Base-by-base conservation (phyloP, 2,888 invertebrate genomes). In the Eupithecia insigniata region DNA sequence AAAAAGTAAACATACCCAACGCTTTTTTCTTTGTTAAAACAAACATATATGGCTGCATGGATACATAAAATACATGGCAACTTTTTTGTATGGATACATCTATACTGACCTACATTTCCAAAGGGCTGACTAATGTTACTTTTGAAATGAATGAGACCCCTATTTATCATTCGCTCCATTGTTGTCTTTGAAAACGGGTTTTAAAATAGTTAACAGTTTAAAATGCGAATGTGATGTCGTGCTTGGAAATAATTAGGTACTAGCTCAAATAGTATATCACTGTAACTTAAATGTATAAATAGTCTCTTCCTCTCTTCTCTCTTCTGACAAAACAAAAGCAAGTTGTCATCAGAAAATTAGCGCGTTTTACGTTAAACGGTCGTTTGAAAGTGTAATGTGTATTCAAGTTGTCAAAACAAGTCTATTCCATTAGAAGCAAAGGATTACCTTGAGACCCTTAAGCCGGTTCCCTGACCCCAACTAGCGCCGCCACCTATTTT, bases 351-450 rank as follows among this genome's bases (percentile, higher is more conserved):
- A 4, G 12, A 12, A 26, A 26, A 26, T 55, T 26, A 4, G 4
- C 18, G 4, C 18, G 8, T 60, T 18, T 30, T 28, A 58, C 46
- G 28, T 26, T 7, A 28, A 30, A 60, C 60, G 30, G 18, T 60
- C 30, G 6, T 60, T 30, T 30, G 7, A 60, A 60, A 30, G 8
- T 30, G 2, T 60, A 5, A 2, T 61, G 18, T 32, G 8, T 28
- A 34, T 28, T 30, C 5, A 60, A 60, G 60, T 60, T 16, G 30
- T 32, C 1, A n/a, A 16, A 32, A 32, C 61, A 62, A 62, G 32
- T n/a, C 2, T 62, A 32, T 62, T 62, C 61, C 61, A 62, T 62
- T 62, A 62, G 30, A 30, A 12, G 34, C 12, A 34, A 34, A 62
- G 61, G 61, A 62, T 62, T 62, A 32, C 28, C 60, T 14, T 51